Evolutionary conservation across 2,888 invertebrate species (phyloP), one percentile per base, ranked within the genome.

Genomic region (Caenorhabditis drosophilae): DNA sequence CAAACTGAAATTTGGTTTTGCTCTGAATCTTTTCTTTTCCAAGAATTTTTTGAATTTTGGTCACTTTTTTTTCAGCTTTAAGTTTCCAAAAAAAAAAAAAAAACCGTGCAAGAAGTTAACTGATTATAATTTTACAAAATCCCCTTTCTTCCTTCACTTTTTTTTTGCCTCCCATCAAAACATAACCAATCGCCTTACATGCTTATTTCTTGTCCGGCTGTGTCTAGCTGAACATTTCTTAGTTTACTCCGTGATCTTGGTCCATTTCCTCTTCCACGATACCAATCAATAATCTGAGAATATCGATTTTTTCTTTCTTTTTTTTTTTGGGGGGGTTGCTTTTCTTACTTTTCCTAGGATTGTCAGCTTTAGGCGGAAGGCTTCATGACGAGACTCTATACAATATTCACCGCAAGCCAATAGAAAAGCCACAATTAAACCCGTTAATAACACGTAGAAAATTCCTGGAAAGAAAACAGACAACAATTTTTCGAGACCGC

Each of bases 391-490:
- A n/a, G 75, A 67, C 40, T 79, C 79, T 26, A 79, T 75, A 55
- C 75, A 79, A 48, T 75, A 79, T 52, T 79, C 79, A 12, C 77
- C 79, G 22, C 77, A 70, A 4, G 79, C 74, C 40, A 79, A 62
- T 15, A 79, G 51, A 22, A 79, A 54, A 9, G 80, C 78, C 6
- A 80, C 73, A 4, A 79, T 62, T 20, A 81, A 59, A 41, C 78
- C 81, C 27, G 79, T 78, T 34, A 78, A 61, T 16, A 81, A 61
- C 23, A 81, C 80, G 59, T 78, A 81, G 57, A 81, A 81, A 25
- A 81, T 79, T 25, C 81, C 80, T 66, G 62, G 70, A 51, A 74
- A 62, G 15, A 57, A 58, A 9, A 12, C 12, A 31, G 31, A 20
- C 9, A 31, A 6, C 31, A 20, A 4, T 50, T 41, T n/a, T 6